These are phyloP conservation scores for Sebastes hopkinsi DNA, from an alignment of 2,797 vertebrate genomes.

Conservation along the genomic window DNA sequence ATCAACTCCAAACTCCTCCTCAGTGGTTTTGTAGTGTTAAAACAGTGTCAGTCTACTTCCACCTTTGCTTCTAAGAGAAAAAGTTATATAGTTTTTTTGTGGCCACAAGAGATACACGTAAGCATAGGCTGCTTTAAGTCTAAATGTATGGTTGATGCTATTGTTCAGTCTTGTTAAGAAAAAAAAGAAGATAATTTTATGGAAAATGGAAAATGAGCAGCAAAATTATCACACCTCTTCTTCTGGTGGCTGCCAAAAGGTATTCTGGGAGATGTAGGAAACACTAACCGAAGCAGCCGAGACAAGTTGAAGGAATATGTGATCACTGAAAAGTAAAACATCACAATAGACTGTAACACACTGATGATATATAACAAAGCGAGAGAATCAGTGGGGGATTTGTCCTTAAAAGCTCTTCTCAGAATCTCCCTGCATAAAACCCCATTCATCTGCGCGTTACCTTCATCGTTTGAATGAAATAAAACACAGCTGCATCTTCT, in stretches of 20 bases:
- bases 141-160: background rate
- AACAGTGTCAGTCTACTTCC: background rate
- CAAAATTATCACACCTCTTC: background rate
- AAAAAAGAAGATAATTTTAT: background rate
- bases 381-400: background rate
- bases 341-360: background rate
- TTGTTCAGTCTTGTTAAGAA: background rate
- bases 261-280: background rate
- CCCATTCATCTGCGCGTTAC: conserved; percentile 26
- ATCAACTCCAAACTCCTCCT: background rate
- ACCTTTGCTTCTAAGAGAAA: too few species aligned
- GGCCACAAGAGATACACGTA: background rate
- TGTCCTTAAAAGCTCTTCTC: conserved; percentile 18
- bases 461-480: conserved; percentile 35
- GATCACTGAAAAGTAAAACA: conserved; percentile 1
- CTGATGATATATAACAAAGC: background rate
- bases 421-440: background rate
- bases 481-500: conserved; percentile 47
- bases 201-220: background rate
- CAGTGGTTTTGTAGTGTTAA: background rate
- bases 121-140: background rate
- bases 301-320: background rate
- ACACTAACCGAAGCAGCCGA: background rate
- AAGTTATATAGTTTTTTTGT: background rate
- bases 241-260: background rate